Evolutionary conservation across 2,888 invertebrate species (phyloP).

Genomic region (Aporophyla nigra): DNA sequence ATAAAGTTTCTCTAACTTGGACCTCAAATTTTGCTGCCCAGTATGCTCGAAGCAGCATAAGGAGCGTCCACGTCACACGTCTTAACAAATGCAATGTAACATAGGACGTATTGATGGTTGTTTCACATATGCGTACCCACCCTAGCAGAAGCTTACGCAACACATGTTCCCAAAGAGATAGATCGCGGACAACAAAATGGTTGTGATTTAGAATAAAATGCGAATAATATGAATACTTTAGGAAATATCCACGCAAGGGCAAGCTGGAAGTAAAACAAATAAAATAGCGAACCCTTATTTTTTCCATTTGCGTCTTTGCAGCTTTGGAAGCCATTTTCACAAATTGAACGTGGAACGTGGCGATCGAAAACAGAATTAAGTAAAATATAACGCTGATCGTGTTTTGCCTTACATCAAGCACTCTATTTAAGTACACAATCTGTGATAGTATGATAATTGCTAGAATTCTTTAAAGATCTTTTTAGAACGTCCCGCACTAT

Average conservation of each 20-base stretch:
- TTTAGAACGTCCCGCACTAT: background rate
- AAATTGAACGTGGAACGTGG: conserved; percentile 23
- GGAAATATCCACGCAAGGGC: background rate
- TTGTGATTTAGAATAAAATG: background rate
- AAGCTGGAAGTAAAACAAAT: background rate
- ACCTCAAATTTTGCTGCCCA: background rate
- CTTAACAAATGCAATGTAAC: background rate
- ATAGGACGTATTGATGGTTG: background rate
- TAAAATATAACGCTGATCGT: background rate
- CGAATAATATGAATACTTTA: background rate
- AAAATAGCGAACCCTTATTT: conserved; percentile 11
- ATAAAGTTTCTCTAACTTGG: no score
- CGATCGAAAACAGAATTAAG: background rate
- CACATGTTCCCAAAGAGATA: background rate
- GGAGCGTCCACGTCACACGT: background rate
- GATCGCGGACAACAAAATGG: background rate
- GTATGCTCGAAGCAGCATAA: background rate
- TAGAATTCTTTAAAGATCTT: background rate
- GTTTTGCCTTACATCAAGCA: background rate
- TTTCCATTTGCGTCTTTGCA: background rate
- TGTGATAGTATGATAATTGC: background rate
- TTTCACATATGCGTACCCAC: background rate
- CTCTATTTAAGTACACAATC: no score
- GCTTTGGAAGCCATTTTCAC: conserved; percentile 31
- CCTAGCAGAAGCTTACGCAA: background rate